A percentile compares a stretch with the other conserved stretches of the same genome.
Evolutionary conservation across 2,888 invertebrate species (phyloP).

Genomic region (Chesias legatella): DNA sequence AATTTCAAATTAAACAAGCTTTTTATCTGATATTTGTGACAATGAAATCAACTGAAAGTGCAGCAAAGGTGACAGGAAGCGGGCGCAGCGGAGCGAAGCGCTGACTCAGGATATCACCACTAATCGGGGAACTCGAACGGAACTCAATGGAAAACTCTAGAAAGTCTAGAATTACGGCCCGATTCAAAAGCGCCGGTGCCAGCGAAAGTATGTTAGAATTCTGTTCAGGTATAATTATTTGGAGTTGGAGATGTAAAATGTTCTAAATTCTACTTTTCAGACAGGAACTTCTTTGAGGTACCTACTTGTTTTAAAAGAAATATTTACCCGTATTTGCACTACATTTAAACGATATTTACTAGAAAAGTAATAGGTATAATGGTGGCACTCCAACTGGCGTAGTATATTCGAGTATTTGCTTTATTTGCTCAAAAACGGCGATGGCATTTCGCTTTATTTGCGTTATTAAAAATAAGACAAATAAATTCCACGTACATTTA

Average conservation of each 20-base stretch:
- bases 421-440: no score
- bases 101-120: conserved; percentile 23
- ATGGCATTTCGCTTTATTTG: no score
- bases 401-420: no score
- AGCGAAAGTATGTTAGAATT: conserved; percentile 22
- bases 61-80: conserved; percentile 76
- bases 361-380: no score
- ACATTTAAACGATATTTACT: no score
- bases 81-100: conserved; percentile 63
- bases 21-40: conserved; percentile 51
- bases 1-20: not conserved
- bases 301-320: no score
- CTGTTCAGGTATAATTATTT: conserved; percentile 23
- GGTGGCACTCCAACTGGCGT: no score
- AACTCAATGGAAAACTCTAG: conserved; percentile 15
- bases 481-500: no score
- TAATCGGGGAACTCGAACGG: conserved; percentile 45
- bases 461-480: no score
- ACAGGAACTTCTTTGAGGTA: not conserved
- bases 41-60: conserved; percentile 76
- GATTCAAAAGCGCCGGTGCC: conserved; percentile 15
- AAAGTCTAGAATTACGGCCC: conserved; percentile 17
- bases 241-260: conserved; percentile 21
- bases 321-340: no score
- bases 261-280: conserved; percentile 20